These are phyloP conservation scores for Cololabis saira DNA, from an alignment of 2,113 vertebrate species.

Conservation along the genomic window DNA sequence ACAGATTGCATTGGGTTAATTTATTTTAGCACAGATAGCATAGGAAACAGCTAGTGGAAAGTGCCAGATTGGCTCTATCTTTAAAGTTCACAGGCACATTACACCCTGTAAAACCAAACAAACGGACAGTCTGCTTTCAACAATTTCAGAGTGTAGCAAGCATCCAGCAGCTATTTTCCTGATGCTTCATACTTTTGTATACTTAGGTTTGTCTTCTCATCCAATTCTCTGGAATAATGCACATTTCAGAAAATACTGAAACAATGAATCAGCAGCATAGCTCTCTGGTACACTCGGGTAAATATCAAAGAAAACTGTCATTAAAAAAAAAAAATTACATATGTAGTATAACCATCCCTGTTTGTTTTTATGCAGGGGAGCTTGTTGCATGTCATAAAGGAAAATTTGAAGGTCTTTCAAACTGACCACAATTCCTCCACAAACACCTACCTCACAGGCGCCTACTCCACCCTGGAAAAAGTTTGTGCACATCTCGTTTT, in stretches of 20 bases:
- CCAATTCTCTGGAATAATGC: too few species aligned
- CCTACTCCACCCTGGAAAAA: constrained; percentile 83
- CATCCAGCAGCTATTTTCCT: too few species aligned
- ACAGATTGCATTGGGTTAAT: background rate
- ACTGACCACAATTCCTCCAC: background rate
- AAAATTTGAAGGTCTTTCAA: background rate
- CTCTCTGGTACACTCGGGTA: too few species aligned
- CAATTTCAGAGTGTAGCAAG: background rate
- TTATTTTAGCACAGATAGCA: constrained; percentile 6
- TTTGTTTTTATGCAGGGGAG: background rate
- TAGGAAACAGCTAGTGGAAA: too few species aligned
- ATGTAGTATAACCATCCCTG: background rate
- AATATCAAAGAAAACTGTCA: too few species aligned
- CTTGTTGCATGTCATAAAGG: too few species aligned
- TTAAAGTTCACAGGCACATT: background rate
- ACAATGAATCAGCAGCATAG: too few species aligned
- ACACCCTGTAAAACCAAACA: background rate
- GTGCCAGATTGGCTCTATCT: background rate
- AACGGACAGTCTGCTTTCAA: background rate
- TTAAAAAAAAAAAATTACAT: too few species aligned
- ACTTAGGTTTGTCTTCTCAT: too few species aligned
- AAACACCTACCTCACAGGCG: constrained; percentile 89
- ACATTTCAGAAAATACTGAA: too few species aligned
- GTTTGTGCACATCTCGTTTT: constrained; percentile 92
- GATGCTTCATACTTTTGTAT: too few species aligned